These are phyloP conservation scores for Cydia strobilella DNA, from an alignment of 1,140 invertebrate genomes.

Conservation along the genomic window DNA sequence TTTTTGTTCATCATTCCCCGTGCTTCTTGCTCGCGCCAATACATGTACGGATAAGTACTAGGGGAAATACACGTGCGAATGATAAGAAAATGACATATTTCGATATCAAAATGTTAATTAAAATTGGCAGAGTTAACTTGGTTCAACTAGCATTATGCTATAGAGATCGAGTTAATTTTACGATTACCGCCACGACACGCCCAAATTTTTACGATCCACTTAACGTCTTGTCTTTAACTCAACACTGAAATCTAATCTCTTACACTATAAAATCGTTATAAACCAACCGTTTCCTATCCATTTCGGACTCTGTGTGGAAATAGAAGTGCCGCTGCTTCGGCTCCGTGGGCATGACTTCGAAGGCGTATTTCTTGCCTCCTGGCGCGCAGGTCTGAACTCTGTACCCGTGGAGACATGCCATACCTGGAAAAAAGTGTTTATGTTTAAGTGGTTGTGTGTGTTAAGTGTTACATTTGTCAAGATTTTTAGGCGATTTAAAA, in stretches of 20 bases:
- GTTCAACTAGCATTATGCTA: not conserved
- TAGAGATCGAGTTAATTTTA: conserved; percentile 36
- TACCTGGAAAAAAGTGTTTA: conserved; percentile 80
- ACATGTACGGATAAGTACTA: too few relatives aligned
- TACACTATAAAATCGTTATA: not conserved
- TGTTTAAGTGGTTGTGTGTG: too few relatives aligned
- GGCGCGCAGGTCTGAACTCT: conserved; percentile 89
- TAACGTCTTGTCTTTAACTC: conserved; percentile 7
- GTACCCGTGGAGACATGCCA: conserved; percentile 97
- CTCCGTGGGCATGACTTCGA: conserved; percentile 94
- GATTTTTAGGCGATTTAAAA: not conserved
- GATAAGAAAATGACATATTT: too few relatives aligned
- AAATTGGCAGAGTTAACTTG: too few relatives aligned
- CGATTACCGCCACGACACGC: not conserved
- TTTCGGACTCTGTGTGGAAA: conserved; percentile 96
- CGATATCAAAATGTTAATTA: too few relatives aligned
- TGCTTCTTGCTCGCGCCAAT: too few relatives aligned
- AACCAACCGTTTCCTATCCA: conserved; percentile 94
- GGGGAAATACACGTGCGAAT: too few relatives aligned
- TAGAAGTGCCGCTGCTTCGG: conserved; percentile 92
- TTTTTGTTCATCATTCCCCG: too few relatives aligned
- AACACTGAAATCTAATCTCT: conserved; percentile 29
- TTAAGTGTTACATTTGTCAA: not conserved
- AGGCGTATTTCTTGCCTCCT: conserved; percentile 92
- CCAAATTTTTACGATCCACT: conserved; percentile 32